Base-by-base conservation (phyloP, 2,113 vertebrate genomes). In the Erinaceus europaeus region DNA sequence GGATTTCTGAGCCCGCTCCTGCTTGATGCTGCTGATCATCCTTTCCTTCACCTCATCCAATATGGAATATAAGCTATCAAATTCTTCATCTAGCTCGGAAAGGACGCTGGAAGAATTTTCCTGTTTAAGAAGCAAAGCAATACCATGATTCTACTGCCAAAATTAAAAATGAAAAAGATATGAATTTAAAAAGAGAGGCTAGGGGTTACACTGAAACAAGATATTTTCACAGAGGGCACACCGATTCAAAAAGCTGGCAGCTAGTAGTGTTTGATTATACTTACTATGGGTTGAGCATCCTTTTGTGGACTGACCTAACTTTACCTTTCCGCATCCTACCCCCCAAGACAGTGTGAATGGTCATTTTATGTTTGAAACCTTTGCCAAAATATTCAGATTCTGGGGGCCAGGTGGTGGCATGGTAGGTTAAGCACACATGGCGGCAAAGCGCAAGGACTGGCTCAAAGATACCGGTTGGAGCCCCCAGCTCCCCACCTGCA, bases 11-110 rank as follows among this genome's bases (percentile, higher is more conserved):
- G 95, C 93, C 61, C 97, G 96, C 76, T 99, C 98, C 89, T 98
- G 98, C 79, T 98, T 98, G 86, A 99, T 98, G 84, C 93, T 92
- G 42, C 74, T 97, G 67, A 96, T 71, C 96, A 99, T 98, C 69
- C 94, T 98, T 72, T 96, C 98, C 73, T 98, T 98, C 95, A 98
- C 98, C 65, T 98, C 98, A 52, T 98, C 97, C 73, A 99, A 50
- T 46, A 98, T 71, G 64, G 98, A 97, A 71, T 97, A 97, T 4
- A 99, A 95, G 61, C 96, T 95, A 90, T 99, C 98, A 95, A 99
- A 98, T 92, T 99, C 99, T 94, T 97, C 98, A 95, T 98, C 98
- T 90, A 99, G 94, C 36, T 99, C 99, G 0, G 97, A 97, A 83
- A 98, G 97, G 86, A 98, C 98, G 82, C 96, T 97, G 61, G 97